Base-by-base conservation (phyloP, 2,113 vertebrate species). In the Ameiurus melas region DNA sequence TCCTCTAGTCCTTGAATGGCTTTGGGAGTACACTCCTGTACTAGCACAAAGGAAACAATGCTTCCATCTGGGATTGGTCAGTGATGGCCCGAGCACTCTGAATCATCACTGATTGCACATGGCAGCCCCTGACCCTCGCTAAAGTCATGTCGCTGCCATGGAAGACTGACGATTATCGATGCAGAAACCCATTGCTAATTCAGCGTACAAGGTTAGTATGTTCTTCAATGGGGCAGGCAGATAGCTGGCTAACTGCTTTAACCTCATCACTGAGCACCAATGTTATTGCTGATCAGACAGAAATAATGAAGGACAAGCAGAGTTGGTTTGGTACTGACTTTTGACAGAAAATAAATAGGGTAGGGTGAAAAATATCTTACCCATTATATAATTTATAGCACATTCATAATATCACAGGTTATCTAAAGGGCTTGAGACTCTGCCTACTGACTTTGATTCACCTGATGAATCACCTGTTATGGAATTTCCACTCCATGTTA, bases 151-250 rank as follows among this genome's bases (percentile, higher is more conserved):
- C 91, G 90, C 93, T 95, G 93, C 93, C 94, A 93, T 66, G 92
- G 93, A 93, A 94, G 94, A 95, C 91, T 95, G 95, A 96, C 92
- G 92, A 90, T 92, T 92, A 96, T 94, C 12, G 93, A 95, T 94
- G 95, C 94, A 94, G 95, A 96, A 96, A 95, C 91, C 90, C 93
- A 85, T 86, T 91, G 86, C 87, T 93, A 94, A 95, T 95, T 95
- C 92, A 86, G 91, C 92, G 84, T 94, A 89, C 88, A 84, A 90
- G 93, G 89, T 89, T 87, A 90, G 90, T 78, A 86, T 39, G 88
- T 88, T 91, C 85, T 91, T 85, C 90, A 89, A 79, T 88, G 75
- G 87, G 89, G 88, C 87, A 57, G 68, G 85, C 87, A 91, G 92
- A 93, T 91, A 91, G 83, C 75, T 90, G 90, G 88, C 89, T 92